phyloP scores from a whole-genome alignment of 2,888 invertebrate genomes.

The Carterocephalus palaemon region DNA sequence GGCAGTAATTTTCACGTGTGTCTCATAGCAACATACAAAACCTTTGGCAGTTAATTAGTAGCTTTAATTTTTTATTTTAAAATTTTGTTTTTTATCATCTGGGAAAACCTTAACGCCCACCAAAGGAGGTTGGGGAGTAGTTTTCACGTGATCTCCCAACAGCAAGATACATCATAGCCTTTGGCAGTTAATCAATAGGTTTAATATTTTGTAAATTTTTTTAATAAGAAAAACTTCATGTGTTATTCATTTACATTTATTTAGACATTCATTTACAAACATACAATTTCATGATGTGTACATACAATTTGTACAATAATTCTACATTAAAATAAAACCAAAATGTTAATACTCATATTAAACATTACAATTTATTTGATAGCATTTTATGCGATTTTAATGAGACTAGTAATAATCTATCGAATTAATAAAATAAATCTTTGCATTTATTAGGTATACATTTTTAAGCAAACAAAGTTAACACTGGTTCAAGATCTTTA shows the following conservation, averaged over 20 bases:
- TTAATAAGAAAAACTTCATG: not conserved
- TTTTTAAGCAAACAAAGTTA: conserved; percentile 32
- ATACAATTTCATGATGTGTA: conserved; percentile 62
- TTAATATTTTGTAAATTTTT: no score
- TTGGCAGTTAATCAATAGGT: no score
- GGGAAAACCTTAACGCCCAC: no score
- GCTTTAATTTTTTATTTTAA: no score
- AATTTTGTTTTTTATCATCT: no score
- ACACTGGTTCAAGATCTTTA: conserved; percentile 45
- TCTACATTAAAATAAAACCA: conserved; percentile 49
- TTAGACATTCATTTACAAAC: conserved; percentile 72
- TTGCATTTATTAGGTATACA: conserved; percentile 50
- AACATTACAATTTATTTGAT: conserved; percentile 42
- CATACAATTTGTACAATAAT: conserved; percentile 72
- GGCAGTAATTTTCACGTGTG: no score
- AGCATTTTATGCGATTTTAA: conserved; percentile 70
- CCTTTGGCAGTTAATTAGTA: no score
- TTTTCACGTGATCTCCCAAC: no score
- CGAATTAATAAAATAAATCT: conserved; percentile 50
- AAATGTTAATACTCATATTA: conserved; percentile 58
- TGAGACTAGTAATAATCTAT: conserved; percentile 65
- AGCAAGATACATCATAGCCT: no score
- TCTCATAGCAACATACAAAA: no score
- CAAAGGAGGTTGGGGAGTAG: no score
- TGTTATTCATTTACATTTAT: conserved; percentile 60